These are phyloP conservation scores for Micrasema minimum DNA, from an alignment of 1,140 invertebrate species.

Conservation along the genomic window DNA sequence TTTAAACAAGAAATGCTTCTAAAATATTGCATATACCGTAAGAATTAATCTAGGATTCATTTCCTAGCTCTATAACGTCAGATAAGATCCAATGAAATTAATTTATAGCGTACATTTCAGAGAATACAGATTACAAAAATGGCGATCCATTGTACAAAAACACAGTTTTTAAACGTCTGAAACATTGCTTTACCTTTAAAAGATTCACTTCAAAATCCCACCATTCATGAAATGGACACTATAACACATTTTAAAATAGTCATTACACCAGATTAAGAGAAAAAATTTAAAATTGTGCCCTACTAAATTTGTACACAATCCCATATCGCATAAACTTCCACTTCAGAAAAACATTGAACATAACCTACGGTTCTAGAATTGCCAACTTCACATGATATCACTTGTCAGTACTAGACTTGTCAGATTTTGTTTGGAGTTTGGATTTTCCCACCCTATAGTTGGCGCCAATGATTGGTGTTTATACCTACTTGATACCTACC, in stretches of 20 bases:
- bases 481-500: too few species aligned
- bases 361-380: constrained; percentile 43
- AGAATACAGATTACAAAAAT: constrained; percentile 40
- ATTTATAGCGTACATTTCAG: background rate
- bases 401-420: constrained; percentile 48
- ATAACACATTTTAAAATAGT: constrained; percentile 27
- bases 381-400: constrained; percentile 47
- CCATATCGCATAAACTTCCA: constrained; percentile 36
- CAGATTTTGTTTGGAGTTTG: constrained; percentile 47
- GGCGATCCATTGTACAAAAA: constrained; percentile 42
- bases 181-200: constrained; percentile 39
- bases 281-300: constrained; percentile 34
- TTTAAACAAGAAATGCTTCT: too few species aligned
- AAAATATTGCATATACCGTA: constrained; percentile 1
- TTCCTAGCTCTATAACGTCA: constrained; percentile 1
- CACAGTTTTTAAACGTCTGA: constrained; percentile 35
- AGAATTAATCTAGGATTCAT: background rate
- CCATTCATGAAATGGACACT: constrained; percentile 17
- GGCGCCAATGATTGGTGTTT: constrained; percentile 15
- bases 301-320: constrained; percentile 46
- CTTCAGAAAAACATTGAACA: constrained; percentile 48
- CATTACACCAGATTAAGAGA: constrained; percentile 33
- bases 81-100: constrained; percentile 3
- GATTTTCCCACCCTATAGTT: constrained; percentile 35
- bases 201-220: constrained; percentile 30